Evolutionary conservation across 2,797 vertebrate genomes (phyloP).

Genomic region (Carapus acus): DNA sequence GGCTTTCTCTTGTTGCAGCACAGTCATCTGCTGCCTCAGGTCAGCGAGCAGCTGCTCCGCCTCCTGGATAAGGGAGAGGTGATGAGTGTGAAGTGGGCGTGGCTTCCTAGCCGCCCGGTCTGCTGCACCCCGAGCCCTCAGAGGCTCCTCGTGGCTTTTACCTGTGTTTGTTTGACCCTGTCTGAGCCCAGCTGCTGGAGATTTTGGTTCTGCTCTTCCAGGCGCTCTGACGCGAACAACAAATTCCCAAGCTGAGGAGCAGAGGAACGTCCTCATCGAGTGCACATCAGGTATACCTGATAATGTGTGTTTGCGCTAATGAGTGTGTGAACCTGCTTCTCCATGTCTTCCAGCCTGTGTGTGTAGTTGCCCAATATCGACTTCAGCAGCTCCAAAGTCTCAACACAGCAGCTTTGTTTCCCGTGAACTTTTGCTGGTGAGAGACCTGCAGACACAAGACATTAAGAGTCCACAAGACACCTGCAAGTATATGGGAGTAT

Average conservation of each 20-base stretch:
- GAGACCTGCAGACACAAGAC: conserved; percentile 3
- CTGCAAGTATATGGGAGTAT: background rate
- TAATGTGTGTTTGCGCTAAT: conserved; percentile 15
- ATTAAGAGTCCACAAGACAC: conserved; percentile 14
- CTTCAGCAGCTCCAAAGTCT: conserved; percentile 41
- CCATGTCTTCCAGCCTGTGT: conserved; percentile 36
- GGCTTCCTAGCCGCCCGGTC: too few species aligned
- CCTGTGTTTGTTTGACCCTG: conserved; percentile 29
- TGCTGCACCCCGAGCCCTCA: too few species aligned
- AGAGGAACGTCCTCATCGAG: too few species aligned
- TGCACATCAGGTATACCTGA: too few species aligned
- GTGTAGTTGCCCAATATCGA: conserved; percentile 7
- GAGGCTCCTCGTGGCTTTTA: background rate
- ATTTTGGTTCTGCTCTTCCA: conserved; percentile 36
- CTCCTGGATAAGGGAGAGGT: conserved; percentile 31
- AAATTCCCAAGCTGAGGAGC: conserved; percentile 50
- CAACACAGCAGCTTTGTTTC: conserved; percentile 24
- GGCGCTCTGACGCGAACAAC: conserved; percentile 11
- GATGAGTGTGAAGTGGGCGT: background rate
- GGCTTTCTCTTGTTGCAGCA: conserved; percentile 32
- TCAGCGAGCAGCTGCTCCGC: background rate
- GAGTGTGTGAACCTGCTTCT: conserved; percentile 39
- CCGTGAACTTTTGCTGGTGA: conserved; percentile 41
- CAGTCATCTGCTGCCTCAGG: conserved; percentile 38
- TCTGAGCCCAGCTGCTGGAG: conserved; percentile 38